Evolutionary conservation across 1,140 invertebrate genomes (phyloP).

Genomic region (Apis florea): DNA sequence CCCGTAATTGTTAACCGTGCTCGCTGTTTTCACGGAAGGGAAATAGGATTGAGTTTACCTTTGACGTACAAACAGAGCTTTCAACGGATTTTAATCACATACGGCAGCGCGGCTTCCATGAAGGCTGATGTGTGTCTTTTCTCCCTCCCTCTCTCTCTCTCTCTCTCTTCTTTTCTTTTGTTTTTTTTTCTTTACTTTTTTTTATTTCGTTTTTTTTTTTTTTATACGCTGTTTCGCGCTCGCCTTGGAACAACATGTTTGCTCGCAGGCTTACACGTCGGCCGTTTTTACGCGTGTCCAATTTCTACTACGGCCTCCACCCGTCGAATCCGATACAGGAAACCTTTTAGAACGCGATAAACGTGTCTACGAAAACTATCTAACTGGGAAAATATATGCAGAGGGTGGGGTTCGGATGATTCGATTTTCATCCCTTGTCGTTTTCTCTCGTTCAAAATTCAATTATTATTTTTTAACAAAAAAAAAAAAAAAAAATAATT

Average conservation of each 20-base stretch:
- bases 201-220: too few species aligned
- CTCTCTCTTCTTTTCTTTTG: neutral
- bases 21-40: conserved; percentile 22
- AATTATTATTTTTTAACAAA: too few species aligned
- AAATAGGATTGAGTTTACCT: conserved; percentile 41
- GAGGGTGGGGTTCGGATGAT: too few species aligned
- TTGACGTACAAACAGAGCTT: conserved; percentile 40
- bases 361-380: neutral
- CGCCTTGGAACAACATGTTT: conserved; percentile 22
- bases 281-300: conserved; percentile 7
- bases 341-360: conserved; percentile 1
- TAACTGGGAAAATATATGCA: conserved; percentile 24
- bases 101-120: neutral
- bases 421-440: too few species aligned
- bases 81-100: conserved; percentile 41
- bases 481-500: too few species aligned
- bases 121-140: neutral
- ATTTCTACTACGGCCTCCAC: neutral
- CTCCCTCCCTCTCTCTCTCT: neutral
- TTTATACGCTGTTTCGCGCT: conserved; percentile 10
- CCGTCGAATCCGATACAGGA: conserved; percentile 20
- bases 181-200: neutral
- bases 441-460: too few species aligned
- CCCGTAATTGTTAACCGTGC: conserved; percentile 30
- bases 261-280: conserved; percentile 10